Base-by-base conservation (phyloP, 2,113 vertebrate genomes). In the Anguilla japonica region DNA sequence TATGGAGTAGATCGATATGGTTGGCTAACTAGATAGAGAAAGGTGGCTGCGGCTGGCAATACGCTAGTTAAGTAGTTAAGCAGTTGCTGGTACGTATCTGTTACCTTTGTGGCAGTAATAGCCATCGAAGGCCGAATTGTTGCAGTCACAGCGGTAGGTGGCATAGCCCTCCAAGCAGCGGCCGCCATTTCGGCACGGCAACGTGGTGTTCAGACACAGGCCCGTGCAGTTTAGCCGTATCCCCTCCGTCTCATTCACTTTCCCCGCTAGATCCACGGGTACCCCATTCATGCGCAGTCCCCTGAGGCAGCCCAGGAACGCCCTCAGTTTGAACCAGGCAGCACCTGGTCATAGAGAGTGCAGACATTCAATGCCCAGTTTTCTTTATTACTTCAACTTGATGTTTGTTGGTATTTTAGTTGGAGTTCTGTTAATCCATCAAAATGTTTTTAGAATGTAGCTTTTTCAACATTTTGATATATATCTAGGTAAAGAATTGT, bases 101-200 rank as follows among this genome's bases (percentile, higher is more conserved):
- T 96, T 89, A 99, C 98, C 98, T 9, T 95, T 97, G 87, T 98
- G 97, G 94, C 98, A 99, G 85, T 98, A 99, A 41, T 97, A 97
- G 11, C 98, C 98, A 0, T 97, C 97, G 2, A 97, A 99, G 43
- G 97, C 97, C 0, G 98, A 98, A 93, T 98, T 92, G 90, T 97
- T 97, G 89, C 98, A 99, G 94, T 99, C 98, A 90, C 98, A 99
- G 0, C 94, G 96, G 87, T 99, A 99, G 84, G 97, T 96, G 75
- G 97, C 98, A 83, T 99, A 99, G 85, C 96, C 96, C 87, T 99
- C 98, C 0, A 99, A 95, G 3, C 98, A 99, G 88, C 97, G 96
- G 85, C 98, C 98, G 0, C 96, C 95, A 81, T 99, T 98, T 91
- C 96, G 96, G 90, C 98, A 99, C 20, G 97, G 98, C 91, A 99